Evolutionary conservation across 2,113 vertebrate genomes (phyloP).

Genomic region (Cariama cristata): DNA sequence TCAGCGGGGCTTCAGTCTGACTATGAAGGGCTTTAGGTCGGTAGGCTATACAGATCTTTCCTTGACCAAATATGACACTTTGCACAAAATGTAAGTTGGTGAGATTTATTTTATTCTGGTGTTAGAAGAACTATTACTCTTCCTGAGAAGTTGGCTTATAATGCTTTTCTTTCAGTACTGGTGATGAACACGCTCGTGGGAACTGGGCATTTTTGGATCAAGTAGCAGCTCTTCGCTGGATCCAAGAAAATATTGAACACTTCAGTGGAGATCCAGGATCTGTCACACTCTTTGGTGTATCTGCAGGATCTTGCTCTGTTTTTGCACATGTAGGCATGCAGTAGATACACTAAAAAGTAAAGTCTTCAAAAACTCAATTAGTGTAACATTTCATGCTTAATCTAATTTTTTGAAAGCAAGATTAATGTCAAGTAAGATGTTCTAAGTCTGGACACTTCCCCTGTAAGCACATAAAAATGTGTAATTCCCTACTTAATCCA

Average conservation of each 20-base stretch:
- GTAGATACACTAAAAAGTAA: neutral
- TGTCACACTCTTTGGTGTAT: conserved; percentile 90
- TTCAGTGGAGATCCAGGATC: conserved; percentile 87
- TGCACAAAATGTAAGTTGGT: neutral
- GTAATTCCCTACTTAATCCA: neutral
- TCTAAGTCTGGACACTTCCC: neutral
- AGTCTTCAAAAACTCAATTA: neutral
- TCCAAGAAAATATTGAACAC: conserved; percentile 85
- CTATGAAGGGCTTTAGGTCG: neutral
- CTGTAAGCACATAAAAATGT: neutral
- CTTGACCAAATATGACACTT: neutral
- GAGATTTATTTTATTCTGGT: neutral
- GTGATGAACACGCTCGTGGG: conserved; percentile 80
- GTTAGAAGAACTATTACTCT: neutral
- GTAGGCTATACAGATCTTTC: neutral
- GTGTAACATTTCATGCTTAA: neutral
- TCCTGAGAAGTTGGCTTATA: neutral
- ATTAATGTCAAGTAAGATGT: neutral
- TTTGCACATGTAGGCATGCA: conserved; percentile 79
- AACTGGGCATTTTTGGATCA: conserved; percentile 90
- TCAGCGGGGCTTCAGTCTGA: neutral
- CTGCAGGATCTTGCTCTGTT: conserved; percentile 84
- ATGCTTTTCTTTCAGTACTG: conserved; percentile 78
- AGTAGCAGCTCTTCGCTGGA: conserved; percentile 84
- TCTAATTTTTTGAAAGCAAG: neutral